Evolutionary conservation across 92 coral and sea anemone species (phyloP).

Genomic region (Epizoanthus fatuus): DNA sequence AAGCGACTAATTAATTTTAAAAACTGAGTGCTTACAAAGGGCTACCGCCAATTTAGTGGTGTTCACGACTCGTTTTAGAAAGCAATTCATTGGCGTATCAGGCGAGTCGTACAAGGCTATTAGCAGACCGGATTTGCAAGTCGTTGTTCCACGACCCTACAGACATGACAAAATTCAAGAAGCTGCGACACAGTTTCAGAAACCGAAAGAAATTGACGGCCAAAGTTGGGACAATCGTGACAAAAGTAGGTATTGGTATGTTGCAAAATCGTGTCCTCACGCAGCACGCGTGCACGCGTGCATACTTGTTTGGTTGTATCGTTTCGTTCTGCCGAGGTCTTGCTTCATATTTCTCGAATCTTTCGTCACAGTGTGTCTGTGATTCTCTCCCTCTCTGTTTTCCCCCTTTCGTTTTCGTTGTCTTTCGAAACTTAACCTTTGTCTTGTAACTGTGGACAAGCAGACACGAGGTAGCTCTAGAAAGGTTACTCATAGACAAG

Average conservation of each 20-base stretch:
- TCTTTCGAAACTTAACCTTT: not conserved
- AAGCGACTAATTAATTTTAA: constrained; percentile 25
- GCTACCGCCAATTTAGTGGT: not conserved
- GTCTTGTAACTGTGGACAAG: not conserved
- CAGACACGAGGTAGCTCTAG: not conserved
- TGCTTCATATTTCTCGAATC: too few species aligned
- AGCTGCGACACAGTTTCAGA: constrained; percentile 15
- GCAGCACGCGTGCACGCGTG: not conserved
- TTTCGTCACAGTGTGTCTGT: too few species aligned
- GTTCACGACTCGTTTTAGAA: not conserved
- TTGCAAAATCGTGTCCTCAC: not conserved
- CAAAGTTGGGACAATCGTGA: constrained; percentile 16
- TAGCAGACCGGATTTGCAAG: not conserved
- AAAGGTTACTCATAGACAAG: too few species aligned
- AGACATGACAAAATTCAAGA: constrained; percentile 11
- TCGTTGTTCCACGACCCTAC: not conserved
- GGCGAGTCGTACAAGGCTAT: not conserved
- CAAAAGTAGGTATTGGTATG: constrained; percentile 4
- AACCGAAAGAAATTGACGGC: constrained; percentile 6
- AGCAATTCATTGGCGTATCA: too few species aligned
- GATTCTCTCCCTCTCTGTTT: not conserved
- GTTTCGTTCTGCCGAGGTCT: too few species aligned
- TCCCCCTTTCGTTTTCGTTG: not conserved
- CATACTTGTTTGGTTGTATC: not conserved
- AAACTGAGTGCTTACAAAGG: constrained; percentile 24